phyloP scores from a whole-genome alignment of 2,888 invertebrate species.

The Tuta absoluta region DNA sequence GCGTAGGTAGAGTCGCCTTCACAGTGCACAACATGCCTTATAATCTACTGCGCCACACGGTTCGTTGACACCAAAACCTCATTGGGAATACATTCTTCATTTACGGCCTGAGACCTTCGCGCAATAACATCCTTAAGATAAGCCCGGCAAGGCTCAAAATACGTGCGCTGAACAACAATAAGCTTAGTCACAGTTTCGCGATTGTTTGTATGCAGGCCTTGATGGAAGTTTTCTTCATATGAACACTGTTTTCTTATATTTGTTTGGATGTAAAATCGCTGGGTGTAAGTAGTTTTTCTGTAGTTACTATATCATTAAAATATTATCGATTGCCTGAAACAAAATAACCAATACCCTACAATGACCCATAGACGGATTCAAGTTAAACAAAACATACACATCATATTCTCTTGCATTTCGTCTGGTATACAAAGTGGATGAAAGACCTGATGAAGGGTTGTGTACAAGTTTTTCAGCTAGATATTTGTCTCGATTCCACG shows the following conservation, averaged over 20 bases:
- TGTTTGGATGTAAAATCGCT: background rate
- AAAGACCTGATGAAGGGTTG: too few species aligned
- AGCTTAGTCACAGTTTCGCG: background rate
- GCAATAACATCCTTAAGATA: slow-evolving; percentile 24
- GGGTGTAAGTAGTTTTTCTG: background rate
- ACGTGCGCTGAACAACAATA: background rate
- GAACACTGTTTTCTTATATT: background rate
- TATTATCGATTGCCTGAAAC: too few species aligned
- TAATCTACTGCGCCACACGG: slow-evolving; percentile 24
- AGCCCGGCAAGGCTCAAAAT: slow-evolving; percentile 13
- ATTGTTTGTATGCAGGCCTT: slow-evolving; percentile 2
- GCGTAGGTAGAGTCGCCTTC: too few species aligned
- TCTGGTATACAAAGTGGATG: too few species aligned
- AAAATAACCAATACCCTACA: too few species aligned
- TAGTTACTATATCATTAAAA: too few species aligned
- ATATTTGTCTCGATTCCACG: too few species aligned
- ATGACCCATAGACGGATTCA: too few species aligned
- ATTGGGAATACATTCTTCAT: slow-evolving; percentile 25
- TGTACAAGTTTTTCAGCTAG: too few species aligned
- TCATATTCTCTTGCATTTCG: too few species aligned
- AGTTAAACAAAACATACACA: too few species aligned
- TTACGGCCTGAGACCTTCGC: slow-evolving; percentile 21
- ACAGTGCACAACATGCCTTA: background rate
- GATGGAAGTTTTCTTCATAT: background rate
- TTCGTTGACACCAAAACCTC: slow-evolving; percentile 28